These are phyloP conservation scores for Erebia ligea DNA, from an alignment of 2,888 invertebrate species.

Conservation along the genomic window DNA sequence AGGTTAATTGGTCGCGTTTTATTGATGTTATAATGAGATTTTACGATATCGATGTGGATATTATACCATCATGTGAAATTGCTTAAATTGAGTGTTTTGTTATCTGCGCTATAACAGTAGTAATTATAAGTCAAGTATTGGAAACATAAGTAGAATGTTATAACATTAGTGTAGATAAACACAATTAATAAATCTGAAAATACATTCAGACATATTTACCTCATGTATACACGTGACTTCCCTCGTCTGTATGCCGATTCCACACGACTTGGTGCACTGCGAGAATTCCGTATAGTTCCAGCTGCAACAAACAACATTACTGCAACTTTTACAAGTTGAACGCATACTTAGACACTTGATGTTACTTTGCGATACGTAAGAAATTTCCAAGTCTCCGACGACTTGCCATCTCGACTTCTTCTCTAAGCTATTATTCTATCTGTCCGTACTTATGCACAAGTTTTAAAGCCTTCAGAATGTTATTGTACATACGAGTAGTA, in stretches of 20 bases:
- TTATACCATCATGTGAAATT: no score
- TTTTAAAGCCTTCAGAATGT: background rate
- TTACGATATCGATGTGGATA: no score
- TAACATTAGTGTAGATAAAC: no score
- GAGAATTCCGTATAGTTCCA: slow-evolving; percentile 96
- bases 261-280: slow-evolving; percentile 96
- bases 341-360: background rate
- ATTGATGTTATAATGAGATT: no score
- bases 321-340: slow-evolving; percentile 7
- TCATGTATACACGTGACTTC: slow-evolving; percentile 95
- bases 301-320: slow-evolving; percentile 58
- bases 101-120: no score
- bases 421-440: background rate
- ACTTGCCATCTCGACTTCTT: background rate
- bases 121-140: no score
- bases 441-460: background rate
- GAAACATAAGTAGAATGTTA: no score
- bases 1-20: no score
- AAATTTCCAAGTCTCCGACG: background rate
- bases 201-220: slow-evolving; percentile 53
- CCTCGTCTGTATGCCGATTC: slow-evolving; percentile 95
- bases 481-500: no score
- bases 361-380: background rate
- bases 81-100: no score
- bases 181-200: background rate